Conservation (phyloP, 1,140 invertebrate genomes). For the Archivesica marissinica region DNA sequence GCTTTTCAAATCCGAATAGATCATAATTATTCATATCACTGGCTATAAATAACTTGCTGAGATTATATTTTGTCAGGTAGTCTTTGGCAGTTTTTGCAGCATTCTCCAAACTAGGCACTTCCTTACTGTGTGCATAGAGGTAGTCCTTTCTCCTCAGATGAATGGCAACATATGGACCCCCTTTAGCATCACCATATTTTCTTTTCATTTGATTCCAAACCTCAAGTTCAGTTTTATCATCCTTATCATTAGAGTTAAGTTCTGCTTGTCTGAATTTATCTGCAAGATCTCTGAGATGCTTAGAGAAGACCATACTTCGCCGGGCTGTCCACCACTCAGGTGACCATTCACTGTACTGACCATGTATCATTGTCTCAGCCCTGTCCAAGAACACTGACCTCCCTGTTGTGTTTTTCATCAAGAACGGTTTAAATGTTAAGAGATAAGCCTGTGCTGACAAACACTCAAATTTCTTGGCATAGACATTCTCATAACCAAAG, state of each 20-base stretch:
- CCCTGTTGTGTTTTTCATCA: conserved; percentile 77
- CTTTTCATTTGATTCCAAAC: conserved; percentile 88
- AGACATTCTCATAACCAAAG: conserved; percentile 87
- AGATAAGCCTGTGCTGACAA: conserved; percentile 92
- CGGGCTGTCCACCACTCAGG: conserved; percentile 83
- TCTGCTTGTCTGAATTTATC: conserved; percentile 88
- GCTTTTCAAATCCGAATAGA: conserved; percentile 67
- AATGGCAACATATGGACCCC: conserved; percentile 91
- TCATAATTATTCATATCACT: conserved; percentile 88
- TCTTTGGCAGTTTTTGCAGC: conserved; percentile 90
- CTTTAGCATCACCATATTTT: conserved; percentile 84
- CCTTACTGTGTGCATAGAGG: conserved; percentile 87
- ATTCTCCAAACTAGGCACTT: conserved; percentile 89
- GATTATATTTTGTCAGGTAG: conserved; percentile 86
- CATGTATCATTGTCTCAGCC: conserved; percentile 70
- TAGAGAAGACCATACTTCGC: conserved; percentile 95
- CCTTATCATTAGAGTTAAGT: conserved; percentile 89
- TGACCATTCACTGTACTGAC: conserved; percentile 76
- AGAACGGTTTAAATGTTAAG: conserved; percentile 77
- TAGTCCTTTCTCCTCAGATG: conserved; percentile 95
- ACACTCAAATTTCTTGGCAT: conserved; percentile 87
- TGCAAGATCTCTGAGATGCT: conserved; percentile 88
- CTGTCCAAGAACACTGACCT: conserved; percentile 60
- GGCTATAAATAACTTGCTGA: conserved; percentile 91
- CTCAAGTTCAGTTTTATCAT: conserved; percentile 86